phyloP scores from a whole-genome alignment of 1,140 invertebrate species.

The Zaprionus tsacasi region DNA sequence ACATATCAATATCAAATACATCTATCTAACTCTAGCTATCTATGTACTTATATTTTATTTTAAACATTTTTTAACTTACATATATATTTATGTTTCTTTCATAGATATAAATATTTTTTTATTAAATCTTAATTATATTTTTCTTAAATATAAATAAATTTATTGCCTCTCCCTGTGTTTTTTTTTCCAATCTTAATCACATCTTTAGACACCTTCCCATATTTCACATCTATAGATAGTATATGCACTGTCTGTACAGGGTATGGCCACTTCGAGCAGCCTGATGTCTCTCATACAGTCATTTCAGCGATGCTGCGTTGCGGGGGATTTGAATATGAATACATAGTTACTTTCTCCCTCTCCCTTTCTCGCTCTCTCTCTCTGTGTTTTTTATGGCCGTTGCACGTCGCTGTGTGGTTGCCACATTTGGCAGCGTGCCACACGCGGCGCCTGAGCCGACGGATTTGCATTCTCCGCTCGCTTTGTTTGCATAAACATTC shows the following conservation, averaged over 20 bases:
- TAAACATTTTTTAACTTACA: no score
- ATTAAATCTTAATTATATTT: no score
- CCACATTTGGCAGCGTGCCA: constrained; percentile 54
- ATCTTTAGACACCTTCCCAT: no score
- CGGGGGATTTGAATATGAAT: constrained; percentile 79
- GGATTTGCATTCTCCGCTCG: constrained; percentile 63
- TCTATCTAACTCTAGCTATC: no score
- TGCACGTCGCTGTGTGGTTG: constrained; percentile 30
- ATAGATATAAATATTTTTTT: no score
- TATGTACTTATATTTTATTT: no score
- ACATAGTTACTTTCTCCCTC: constrained; percentile 34
- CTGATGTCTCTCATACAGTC: not conserved
- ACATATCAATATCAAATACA: no score
- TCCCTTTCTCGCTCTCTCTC: not conserved
- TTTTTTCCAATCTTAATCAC: no score
- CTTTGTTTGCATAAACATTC: constrained; percentile 83
- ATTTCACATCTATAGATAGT: no score
- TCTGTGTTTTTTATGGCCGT: constrained; percentile 13
- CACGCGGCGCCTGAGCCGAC: constrained; percentile 65
- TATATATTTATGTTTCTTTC: no score
- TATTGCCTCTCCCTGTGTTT: no score
- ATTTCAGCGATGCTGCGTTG: constrained; percentile 29
- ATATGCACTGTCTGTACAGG: not conserved
- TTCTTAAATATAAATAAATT: no score
- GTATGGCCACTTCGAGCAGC: constrained; percentile 10